Base-by-base conservation (phyloP, 2,797 vertebrate species). In the Poeciliopsis infans region DNA sequence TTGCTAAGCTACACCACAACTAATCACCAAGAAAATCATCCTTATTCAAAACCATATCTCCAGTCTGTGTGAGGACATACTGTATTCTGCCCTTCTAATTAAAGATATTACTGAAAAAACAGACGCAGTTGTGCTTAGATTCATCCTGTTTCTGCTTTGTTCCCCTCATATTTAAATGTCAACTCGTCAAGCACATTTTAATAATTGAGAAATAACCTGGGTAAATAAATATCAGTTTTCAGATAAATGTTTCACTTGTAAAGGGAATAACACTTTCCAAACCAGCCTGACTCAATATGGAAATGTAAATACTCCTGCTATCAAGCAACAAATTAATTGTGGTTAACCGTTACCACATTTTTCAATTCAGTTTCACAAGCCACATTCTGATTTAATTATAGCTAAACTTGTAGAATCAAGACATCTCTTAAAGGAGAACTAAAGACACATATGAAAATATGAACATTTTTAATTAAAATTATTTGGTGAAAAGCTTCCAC, bases 1-100 rank as follows among this genome's bases (percentile, higher is more conserved):
- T 93, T 93, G 90, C 92, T 89, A 91, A 87, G 92, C 82, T 86
- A 90, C 90, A 78, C 83, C 87, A 84, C 64, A 91, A 88, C 89
- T 92, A 92, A 94, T 92, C 87, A 87, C 78, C 51, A 4, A 55
- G 76, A 88, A 91, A 91, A 92, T 92, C 61, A 91, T 91, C 82
- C 68, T 57, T 15, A 55, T 87, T 89, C 81, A 87, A 81, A 90
- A 85, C 80, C 87, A 46, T 85, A 89, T 87, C 86, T 89, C 11
- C 28, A 86, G 82, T 80, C 84, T 82, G 55, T 82, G 69, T 79
- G 78, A 86, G 84, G 77, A 89, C 88, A 77, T 84, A 83, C 86
- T 84, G 80, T 81, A 87, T 91, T 87, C 81, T 33, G 47, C 84
- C 82, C 86, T 83, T 89, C 85, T 86, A 85, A 90, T 86, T 33